Base-by-base conservation (phyloP, 2,888 invertebrate genomes). In the Unio pictorum region DNA sequence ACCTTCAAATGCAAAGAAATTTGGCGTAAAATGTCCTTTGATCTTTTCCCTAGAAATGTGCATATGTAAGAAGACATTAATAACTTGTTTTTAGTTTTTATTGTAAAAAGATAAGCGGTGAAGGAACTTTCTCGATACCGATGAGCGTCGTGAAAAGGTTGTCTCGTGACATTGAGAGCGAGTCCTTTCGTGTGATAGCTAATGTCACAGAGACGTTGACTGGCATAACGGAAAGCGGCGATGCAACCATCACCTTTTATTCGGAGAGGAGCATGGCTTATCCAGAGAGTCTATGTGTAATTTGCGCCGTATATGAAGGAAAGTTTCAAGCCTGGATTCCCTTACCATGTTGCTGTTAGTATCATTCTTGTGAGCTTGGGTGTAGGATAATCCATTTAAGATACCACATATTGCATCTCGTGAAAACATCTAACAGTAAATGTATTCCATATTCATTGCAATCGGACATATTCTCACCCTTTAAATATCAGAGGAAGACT, bases 141-240 rank as follows among this genome's bases (percentile, higher is more conserved):
- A 74, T 67, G 26, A 65, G 61, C 15, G 72, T 76, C 1, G 30
- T 81, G 7, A 67, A 68, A 4, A 76, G 68, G 57, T 65, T 81
- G 18, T 65, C 71, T 15, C 66, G 72, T n/a, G 67, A 74, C 55
- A 23, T 78, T 11, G 59, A 70, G 7, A 73, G 68, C n/a, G 65
- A 69, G 18, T 70, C 72, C 1, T 69, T 81, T 23, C 20, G 57
- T 2, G 72, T 81, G 3, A 71, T 96, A 87, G 97, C 96, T 0
- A 94, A 95, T 4, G 94, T 98, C 4, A 96, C 96, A 89, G 98
- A 98, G 91, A 93, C 93, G 66, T 92, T 96, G 77, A 98, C 98
- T 1, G 93, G 95, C 26, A 92, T 96, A 65, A 93, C 94, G 81
- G 95, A 96, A 88, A 96, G 96, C 87, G 93, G 93, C 26, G 93